Evolutionary conservation across 2,888 invertebrate species (phyloP).

Genomic region (Drosophila paranaensis): DNA sequence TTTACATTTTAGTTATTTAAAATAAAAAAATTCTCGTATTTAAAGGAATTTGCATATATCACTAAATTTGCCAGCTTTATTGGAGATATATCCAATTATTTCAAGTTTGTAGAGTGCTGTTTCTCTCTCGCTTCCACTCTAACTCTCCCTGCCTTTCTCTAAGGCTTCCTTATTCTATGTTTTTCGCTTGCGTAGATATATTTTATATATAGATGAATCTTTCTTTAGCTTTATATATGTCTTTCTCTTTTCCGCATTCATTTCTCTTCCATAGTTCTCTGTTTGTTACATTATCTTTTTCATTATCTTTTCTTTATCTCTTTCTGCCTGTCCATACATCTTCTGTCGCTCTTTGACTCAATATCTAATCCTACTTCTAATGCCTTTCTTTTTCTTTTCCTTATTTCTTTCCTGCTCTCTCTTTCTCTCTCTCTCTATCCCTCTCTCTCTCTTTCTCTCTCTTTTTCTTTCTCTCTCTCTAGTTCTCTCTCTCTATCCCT

Average conservation of each 20-base stretch:
- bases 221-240: background rate
- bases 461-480: too few relatives aligned
- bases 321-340: background rate
- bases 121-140: background rate
- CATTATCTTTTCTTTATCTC: background rate
- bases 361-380: background rate
- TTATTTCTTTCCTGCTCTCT: background rate
- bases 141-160: background rate
- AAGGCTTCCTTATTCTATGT: background rate
- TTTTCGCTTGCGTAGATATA: too few relatives aligned
- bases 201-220: background rate
- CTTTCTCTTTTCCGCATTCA: background rate
- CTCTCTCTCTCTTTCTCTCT: too few relatives aligned
- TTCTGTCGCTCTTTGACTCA: background rate
- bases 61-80: too few relatives aligned
- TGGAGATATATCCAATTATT: too few relatives aligned
- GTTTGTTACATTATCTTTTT: background rate
- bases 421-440: background rate
- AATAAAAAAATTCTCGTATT: background rate
- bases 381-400: too few relatives aligned
- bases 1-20: background rate
- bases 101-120: background rate
- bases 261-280: background rate
- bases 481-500: background rate
- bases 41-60: too few relatives aligned